A percentile compares a stretch with the other conserved stretches of the same genome.
Evolutionary conservation across 1,140 invertebrate genomes (phyloP).

Genomic region (Aphis gossypii): DNA sequence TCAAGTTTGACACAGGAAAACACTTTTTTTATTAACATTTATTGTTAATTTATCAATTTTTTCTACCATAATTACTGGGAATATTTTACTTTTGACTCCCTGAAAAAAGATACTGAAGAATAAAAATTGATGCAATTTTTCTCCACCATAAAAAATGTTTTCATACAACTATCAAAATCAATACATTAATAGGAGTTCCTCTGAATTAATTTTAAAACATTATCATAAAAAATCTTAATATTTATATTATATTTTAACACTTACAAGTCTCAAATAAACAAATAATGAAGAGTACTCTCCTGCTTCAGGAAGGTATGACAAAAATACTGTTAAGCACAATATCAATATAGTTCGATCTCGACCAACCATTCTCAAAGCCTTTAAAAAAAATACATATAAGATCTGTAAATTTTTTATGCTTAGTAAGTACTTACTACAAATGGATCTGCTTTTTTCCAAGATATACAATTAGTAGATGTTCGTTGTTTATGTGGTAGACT

Average conservation of each 20-base stretch:
- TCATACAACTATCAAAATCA: not conserved
- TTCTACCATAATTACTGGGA: too few species aligned
- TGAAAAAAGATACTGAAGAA: too few species aligned
- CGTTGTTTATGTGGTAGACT: constrained; percentile 93
- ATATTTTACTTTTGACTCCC: too few species aligned
- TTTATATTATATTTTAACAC: constrained; percentile 60
- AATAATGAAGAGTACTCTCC: constrained; percentile 99
- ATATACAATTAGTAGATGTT: constrained; percentile 73
- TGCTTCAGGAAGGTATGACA: constrained; percentile 97
- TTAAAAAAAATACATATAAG: constrained; percentile 62
- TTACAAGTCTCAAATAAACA: constrained; percentile 95
- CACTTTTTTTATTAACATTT: too few species aligned
- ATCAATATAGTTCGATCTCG: constrained; percentile 95
- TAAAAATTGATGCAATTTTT: too few species aligned
- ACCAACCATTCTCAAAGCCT: constrained; percentile 90
- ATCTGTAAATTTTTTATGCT: not conserved
- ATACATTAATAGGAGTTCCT: not conserved
- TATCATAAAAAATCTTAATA: not conserved
- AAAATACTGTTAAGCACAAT: constrained; percentile 95
- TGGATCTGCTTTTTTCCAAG: constrained; percentile 97
- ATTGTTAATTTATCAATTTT: too few species aligned
- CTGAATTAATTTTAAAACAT: too few species aligned
- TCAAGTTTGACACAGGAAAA: too few species aligned
- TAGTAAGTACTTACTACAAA: constrained; percentile 76
- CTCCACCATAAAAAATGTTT: too few species aligned